Conservation (phyloP, 2,797 vertebrate genomes). For the Sebastes ruberrimus region DNA sequence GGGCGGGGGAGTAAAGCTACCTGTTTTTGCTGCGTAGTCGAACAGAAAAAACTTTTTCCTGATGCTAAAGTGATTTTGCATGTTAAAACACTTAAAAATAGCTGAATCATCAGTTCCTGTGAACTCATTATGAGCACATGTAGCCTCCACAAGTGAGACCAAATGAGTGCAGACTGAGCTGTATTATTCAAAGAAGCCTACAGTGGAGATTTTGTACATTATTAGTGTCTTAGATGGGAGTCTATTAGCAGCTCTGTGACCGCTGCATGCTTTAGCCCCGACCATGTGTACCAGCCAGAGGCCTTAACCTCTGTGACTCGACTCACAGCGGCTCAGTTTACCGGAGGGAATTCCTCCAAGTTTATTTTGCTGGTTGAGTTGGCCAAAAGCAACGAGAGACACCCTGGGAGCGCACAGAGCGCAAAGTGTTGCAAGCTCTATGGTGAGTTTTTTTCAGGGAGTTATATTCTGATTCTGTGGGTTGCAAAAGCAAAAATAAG, state of each 20-base stretch:
- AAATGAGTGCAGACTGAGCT: background rate
- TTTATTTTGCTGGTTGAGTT: slow-evolving; percentile 49
- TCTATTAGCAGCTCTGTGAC: background rate
- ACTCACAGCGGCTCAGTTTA: slow-evolving; percentile 24
- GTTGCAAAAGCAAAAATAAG: slow-evolving; percentile 9
- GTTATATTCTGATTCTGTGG: slow-evolving; percentile 14
- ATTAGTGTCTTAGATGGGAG: background rate
- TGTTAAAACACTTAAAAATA: slow-evolving; percentile 24
- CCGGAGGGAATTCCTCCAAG: slow-evolving; percentile 46
- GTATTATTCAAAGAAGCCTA: background rate
- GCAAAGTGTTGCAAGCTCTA: slow-evolving; percentile 26
- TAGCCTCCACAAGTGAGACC: background rate
- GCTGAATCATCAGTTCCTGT: background rate
- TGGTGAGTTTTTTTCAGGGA: background rate
- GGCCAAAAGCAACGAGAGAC: slow-evolving; percentile 42
- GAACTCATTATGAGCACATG: background rate
- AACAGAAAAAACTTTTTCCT: background rate
- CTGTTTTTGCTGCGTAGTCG: slow-evolving; percentile 19
- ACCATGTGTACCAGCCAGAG: slow-evolving; percentile 19
- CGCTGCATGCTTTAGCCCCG: background rate
- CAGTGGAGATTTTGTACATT: background rate
- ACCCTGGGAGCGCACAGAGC: background rate
- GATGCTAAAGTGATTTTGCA: slow-evolving; percentile 17
- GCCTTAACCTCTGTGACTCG: slow-evolving; percentile 34
- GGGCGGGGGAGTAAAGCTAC: background rate